phyloP scores from a whole-genome alignment of 1,140 invertebrate genomes.

The Procambarus virginalis region DNA sequence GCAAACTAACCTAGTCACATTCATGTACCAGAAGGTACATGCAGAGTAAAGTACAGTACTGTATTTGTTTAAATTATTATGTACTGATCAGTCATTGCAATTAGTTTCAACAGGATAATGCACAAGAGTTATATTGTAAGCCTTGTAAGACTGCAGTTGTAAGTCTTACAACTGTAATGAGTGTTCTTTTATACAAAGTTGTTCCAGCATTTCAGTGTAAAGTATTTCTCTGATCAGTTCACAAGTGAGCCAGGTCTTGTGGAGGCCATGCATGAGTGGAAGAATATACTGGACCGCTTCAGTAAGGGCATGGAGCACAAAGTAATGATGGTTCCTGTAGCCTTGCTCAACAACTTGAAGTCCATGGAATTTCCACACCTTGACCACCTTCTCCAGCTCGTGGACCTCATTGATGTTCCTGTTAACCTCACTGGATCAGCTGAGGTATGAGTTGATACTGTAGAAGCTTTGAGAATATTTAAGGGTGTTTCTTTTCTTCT shows the following conservation, averaged over 20 bases:
- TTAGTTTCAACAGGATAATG: too few relatives aligned
- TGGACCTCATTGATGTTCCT: constrained; percentile 83
- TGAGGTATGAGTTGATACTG: constrained; percentile 74
- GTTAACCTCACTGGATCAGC: constrained; percentile 76
- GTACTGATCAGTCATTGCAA: too few relatives aligned
- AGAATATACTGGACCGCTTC: constrained; percentile 76
- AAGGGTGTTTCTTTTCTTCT: background rate
- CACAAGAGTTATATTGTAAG: too few relatives aligned
- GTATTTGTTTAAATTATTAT: too few relatives aligned
- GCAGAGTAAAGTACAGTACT: too few relatives aligned
- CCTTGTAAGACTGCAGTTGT: too few relatives aligned
- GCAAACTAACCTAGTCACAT: too few relatives aligned
- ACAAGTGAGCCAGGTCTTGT: constrained; percentile 73
- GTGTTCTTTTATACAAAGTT: too few relatives aligned
- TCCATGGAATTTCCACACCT: constrained; percentile 71
- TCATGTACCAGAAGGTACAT: too few relatives aligned
- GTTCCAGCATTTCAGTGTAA: background rate
- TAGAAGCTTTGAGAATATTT: background rate
- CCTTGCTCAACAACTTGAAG: constrained; percentile 74
- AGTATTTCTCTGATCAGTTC: background rate
- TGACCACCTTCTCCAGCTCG: constrained; percentile 78
- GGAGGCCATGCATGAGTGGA: constrained; percentile 80
- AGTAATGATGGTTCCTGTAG: constrained; percentile 81
- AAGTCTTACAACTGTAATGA: too few relatives aligned
- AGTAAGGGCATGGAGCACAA: constrained; percentile 69